A percentile compares a stretch with the other conserved stretches of the same genome.
phyloP scores from a whole-genome alignment of 2,113 vertebrate genomes.

The Stictonetta naevosa region DNA sequence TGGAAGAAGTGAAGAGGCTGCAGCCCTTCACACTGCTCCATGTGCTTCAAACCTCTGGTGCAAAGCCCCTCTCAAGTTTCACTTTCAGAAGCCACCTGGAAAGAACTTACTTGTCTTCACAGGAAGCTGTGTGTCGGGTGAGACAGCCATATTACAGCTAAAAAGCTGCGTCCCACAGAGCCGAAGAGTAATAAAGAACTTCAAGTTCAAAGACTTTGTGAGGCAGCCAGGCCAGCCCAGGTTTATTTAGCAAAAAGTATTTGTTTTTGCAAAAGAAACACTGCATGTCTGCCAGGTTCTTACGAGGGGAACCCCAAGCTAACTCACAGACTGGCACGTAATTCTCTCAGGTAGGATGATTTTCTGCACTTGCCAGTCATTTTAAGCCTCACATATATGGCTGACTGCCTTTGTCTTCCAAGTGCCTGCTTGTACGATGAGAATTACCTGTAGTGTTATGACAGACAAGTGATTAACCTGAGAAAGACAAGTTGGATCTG shows the following conservation, averaged over 20 bases:
- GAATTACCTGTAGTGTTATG: constrained; percentile 58
- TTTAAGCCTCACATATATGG: background rate
- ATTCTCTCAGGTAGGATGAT: background rate
- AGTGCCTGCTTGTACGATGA: constrained; percentile 49
- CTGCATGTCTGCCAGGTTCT: background rate
- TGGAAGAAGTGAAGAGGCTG: background rate
- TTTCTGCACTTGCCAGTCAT: constrained; percentile 29
- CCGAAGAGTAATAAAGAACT: background rate
- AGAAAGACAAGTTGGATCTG: constrained; percentile 63
- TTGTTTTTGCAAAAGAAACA: background rate
- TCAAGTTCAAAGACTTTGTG: background rate
- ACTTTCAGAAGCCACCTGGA: background rate
- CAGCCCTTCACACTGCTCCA: background rate
- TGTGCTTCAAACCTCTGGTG: background rate
- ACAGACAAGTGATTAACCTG: constrained; percentile 63
- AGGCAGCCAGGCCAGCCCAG: background rate
- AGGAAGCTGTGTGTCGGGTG: background rate
- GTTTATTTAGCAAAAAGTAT: background rate
- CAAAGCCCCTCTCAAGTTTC: background rate
- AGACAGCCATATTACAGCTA: background rate
- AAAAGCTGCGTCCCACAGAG: background rate
- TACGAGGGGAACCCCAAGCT: background rate
- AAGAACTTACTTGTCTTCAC: background rate
- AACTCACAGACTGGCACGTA: background rate
- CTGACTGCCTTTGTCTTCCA: constrained; percentile 57